phyloP scores from a whole-genome alignment of 2,113 vertebrate species.

The Acanthochromis polyacanthus region DNA sequence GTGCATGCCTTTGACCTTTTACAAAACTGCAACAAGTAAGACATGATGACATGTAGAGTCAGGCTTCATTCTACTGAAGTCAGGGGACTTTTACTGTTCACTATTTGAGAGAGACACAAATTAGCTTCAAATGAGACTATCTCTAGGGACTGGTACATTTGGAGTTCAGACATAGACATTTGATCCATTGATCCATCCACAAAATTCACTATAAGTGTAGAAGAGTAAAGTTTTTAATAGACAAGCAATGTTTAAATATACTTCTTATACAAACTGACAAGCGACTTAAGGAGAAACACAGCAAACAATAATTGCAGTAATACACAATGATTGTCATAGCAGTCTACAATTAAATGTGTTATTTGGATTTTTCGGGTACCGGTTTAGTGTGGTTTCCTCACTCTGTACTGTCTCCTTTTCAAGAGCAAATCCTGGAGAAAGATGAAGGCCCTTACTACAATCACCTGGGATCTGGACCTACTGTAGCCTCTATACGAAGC shows the following conservation, averaged over 20 bases:
- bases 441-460: conserved; percentile 99
- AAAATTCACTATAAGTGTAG: too few species aligned
- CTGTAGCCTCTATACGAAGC: conserved; percentile 92
- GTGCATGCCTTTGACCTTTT: background rate
- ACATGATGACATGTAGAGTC: background rate
- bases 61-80: conserved; percentile 1
- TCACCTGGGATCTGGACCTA: conserved; percentile 96
- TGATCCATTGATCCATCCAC: too few species aligned
- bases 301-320: background rate
- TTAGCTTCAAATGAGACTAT: background rate
- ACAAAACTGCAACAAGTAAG: background rate
- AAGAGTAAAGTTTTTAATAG: too few species aligned
- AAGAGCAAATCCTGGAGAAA: conserved; percentile 97
- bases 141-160: too few species aligned
- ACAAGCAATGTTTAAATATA: too few species aligned
- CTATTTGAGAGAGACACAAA: conserved; percentile 4
- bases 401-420: conserved; percentile 30
- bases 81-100: background rate
- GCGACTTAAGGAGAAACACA: background rate
- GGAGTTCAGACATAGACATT: too few species aligned
- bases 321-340: background rate
- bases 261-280: background rate
- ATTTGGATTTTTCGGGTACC: background rate
- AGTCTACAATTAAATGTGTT: background rate
- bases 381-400: conserved; percentile 3